Evolutionary conservation across 37 sponge, comb jelly and placozoan genomes (phyloP).

Genomic region (Petrosia ficiformis): DNA sequence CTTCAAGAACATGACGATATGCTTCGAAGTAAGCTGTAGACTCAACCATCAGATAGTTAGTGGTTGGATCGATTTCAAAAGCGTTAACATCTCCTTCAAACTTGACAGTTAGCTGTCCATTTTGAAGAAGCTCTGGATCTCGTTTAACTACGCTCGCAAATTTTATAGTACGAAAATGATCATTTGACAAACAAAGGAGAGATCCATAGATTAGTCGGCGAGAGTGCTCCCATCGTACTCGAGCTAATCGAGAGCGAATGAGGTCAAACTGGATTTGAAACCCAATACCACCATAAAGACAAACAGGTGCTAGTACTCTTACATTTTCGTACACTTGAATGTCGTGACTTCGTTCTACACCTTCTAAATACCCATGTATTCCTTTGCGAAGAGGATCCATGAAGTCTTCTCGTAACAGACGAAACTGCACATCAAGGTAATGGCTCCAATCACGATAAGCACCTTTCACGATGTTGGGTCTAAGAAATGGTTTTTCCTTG

Average conservation of each 20-base stretch:
- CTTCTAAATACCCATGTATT: conserved; percentile 14
- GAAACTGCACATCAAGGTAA: conserved; percentile 79
- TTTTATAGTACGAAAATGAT: conserved; percentile 39
- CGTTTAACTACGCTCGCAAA: conserved; percentile 74
- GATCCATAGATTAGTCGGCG: conserved; percentile 80
- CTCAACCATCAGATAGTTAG: conserved; percentile 55
- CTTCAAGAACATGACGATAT: conserved; percentile 67
- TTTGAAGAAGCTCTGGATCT: conserved; percentile 27
- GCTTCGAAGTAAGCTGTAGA: conserved; percentile 92
- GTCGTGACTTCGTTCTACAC: conserved; percentile 2
- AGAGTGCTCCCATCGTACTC: conserved; percentile 81
- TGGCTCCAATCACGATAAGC: conserved; percentile 63
- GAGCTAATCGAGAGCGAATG: conserved; percentile 3
- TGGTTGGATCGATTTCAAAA: conserved; percentile 29
- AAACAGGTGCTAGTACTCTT: conserved; percentile 55
- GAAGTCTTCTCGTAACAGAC: conserved; percentile 86
- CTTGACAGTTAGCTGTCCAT: conserved; percentile 55
- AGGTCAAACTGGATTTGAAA: conserved; percentile 66
- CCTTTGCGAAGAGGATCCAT: conserved; percentile 75
- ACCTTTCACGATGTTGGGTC: conserved; percentile 46
- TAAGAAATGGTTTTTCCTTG: conserved; percentile 17
- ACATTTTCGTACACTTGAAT: conserved; percentile 61
- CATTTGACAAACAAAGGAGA: conserved; percentile 73
- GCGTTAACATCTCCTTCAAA: conserved; percentile 62
- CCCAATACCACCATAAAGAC: conserved; percentile 53